Conservation (phyloP, 1,140 invertebrate genomes). For the Cydia fagiglandana region DNA sequence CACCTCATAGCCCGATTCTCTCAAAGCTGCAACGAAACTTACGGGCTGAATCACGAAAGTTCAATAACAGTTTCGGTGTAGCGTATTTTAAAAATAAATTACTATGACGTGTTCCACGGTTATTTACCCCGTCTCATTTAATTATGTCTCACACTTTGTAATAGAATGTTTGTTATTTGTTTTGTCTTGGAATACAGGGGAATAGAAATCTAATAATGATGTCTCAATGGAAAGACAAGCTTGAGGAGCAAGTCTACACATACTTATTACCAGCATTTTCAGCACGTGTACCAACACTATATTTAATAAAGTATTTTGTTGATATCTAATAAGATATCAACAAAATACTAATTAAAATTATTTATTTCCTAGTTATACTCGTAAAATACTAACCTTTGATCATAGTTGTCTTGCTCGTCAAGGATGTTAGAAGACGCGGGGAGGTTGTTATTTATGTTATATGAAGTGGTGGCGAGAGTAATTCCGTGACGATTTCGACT, state of each 20-base stretch:
- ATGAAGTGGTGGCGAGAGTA: background rate
- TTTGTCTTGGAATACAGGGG: conserved; percentile 17
- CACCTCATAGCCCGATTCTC: conserved; percentile 34
- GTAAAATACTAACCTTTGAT: no score
- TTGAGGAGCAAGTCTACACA: no score
- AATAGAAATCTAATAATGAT: background rate
- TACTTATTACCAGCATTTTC: no score
- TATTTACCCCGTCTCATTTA: conserved; percentile 32
- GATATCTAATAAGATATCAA: no score
- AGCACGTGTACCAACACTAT: no score
- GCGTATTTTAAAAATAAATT: conserved; percentile 31
- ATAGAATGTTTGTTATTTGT: conserved; percentile 27
- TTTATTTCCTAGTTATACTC: no score
- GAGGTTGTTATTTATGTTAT: no score
- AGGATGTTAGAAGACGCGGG: no score
- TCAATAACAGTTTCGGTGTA: conserved; percentile 23
- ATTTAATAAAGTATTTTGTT: no score
- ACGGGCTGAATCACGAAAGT: background rate
- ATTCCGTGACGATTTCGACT: background rate
- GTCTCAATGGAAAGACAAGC: no score
- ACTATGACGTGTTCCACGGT: conserved; percentile 29
- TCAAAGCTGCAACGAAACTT: conserved; percentile 15
- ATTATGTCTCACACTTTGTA: conserved; percentile 27
- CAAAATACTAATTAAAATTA: no score
- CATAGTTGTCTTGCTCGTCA: background rate